phyloP scores from a whole-genome alignment of 2,113 vertebrate genomes.

The Pholis gunnellus region DNA sequence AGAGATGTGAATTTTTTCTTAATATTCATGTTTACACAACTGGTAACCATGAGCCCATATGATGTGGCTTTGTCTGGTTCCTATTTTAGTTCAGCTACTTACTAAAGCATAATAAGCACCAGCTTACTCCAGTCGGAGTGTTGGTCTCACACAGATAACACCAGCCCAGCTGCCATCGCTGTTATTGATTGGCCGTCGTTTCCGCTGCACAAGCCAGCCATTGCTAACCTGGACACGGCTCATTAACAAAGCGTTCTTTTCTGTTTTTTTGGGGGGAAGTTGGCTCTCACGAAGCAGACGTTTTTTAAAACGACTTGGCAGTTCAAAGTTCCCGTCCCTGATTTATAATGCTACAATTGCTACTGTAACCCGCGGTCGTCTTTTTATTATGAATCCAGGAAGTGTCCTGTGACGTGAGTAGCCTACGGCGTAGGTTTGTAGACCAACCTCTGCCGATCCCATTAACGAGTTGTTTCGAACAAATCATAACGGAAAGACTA shows the following conservation, averaged over 20 bases:
- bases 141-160: slow-evolving; percentile 29
- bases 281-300: not conserved
- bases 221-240: slow-evolving; percentile 36
- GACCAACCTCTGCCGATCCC: not conserved
- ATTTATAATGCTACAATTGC: not conserved
- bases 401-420: not conserved
- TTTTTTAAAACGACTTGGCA: not conserved
- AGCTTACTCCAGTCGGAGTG: too few relatives aligned
- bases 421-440: too few relatives aligned
- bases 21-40: not conserved
- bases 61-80: not conserved
- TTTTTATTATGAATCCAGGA: not conserved
- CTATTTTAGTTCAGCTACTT: slow-evolving; percentile 14
- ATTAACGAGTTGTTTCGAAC: not conserved
- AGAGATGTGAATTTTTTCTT: not conserved
- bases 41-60: not conserved
- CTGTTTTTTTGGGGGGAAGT: not conserved
- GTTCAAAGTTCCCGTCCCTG: not conserved
- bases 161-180: slow-evolving; percentile 34
- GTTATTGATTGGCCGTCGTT: slow-evolving; percentile 53
- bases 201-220: slow-evolving; percentile 48
- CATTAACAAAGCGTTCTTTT: slow-evolving; percentile 36
- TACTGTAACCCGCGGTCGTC: not conserved
- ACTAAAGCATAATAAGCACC: not conserved
- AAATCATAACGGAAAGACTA: not conserved